Conservation (phyloP, 1,140 invertebrate species). For the Zaprionus ghesquierei region DNA sequence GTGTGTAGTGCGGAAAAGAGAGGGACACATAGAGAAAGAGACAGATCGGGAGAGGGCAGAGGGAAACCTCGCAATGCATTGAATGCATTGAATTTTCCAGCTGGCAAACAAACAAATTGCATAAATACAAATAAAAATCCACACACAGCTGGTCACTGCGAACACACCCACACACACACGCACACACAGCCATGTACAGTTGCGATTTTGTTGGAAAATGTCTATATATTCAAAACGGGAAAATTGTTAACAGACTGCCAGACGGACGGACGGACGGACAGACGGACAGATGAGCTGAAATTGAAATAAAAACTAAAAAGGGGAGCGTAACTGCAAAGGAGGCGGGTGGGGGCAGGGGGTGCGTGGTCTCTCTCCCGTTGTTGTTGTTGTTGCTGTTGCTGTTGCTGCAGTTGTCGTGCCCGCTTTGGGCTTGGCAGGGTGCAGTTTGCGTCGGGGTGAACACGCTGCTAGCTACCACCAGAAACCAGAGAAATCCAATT, state of each 20-base stretch:
- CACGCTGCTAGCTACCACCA: slow-evolving; percentile 9
- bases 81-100: slow-evolving; percentile 76
- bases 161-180: slow-evolving; percentile 18
- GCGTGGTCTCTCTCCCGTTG: neutral
- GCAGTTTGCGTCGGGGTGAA: slow-evolving; percentile 18
- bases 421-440: neutral
- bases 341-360: neutral
- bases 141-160: slow-evolving; percentile 41
- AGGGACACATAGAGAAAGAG: neutral
- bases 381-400: neutral
- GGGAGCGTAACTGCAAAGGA: slow-evolving; percentile 1
- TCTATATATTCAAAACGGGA: slow-evolving; percentile 76
- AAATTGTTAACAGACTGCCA: slow-evolving; percentile 69
- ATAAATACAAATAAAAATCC: slow-evolving; percentile 78
- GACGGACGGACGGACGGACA: slow-evolving; percentile 16
- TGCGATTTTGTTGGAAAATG: slow-evolving; percentile 74
- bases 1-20: neutral
- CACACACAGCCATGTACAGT: slow-evolving; percentile 21
- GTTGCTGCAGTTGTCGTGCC: slow-evolving; percentile 16
- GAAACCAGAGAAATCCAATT: slow-evolving; percentile 79
- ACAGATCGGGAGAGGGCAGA: neutral
- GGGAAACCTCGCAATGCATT: slow-evolving; percentile 42
- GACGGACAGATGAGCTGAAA: slow-evolving; percentile 50
- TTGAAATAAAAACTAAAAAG: slow-evolving; percentile 74
- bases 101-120: slow-evolving; percentile 79